Evolutionary conservation across 2,888 invertebrate species (phyloP), one percentile per base, ranked within the genome.

Genomic region (Abrostola tripartita): DNA sequence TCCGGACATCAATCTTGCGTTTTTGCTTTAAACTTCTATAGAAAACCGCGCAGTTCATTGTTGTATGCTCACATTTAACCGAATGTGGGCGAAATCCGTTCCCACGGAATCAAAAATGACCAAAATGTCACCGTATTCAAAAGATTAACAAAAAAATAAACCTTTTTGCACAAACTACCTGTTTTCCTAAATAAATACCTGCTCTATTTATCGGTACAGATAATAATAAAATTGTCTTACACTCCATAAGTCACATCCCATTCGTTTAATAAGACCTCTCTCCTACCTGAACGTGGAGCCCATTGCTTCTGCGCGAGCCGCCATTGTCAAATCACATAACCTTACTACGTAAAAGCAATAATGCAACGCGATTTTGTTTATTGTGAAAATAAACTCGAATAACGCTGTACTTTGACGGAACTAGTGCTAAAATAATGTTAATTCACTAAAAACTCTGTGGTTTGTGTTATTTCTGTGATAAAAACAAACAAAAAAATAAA

Each of bases 281-380:
- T 81, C 78, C 65, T 83, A 87, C 86, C 85, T 87, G 86, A 56
- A 65, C 36, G 52, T 68, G 74, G 75, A 74, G 64, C 74, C 78
- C 78, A 89, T 79, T 87, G 89, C 90, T 85, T 84, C 90, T 93
- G 94, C 92, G 93, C 91, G 90, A 72, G 82, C 78, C 74, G 75
- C 89, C 87, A 90, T 90, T 91, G 90, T 90, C 86, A 88, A 82
- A 79, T 80, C 82, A 86, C 85, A 90, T 92, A 92, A 93, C 92
- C 90, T 91, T 69, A 73, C 82, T 71, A 75, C 80, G 83, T 84
- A 85, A 86, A 84, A 74, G 79, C 74, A 84, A 81, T 82, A 83
- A 85, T 84, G 81, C 84, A 83, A 83, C 77, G 65, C 70, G 71
- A 81, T 73, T 72, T 63, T 72, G 79, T 78, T 81, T 76, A 71